Base-by-base conservation (phyloP, 1,140 invertebrate genomes). In the Euschistus heros region DNA sequence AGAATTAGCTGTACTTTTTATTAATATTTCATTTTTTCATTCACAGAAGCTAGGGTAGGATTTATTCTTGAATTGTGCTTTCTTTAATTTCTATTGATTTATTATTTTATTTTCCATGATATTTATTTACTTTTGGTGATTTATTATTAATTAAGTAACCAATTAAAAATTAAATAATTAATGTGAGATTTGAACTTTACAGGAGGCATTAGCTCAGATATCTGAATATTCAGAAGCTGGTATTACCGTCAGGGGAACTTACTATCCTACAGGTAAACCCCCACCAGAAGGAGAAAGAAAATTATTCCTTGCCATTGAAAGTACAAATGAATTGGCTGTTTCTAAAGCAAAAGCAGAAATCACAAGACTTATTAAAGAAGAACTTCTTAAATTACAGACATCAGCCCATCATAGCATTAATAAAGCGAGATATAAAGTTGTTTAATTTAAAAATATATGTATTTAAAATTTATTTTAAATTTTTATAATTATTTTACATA, bases 161-260 rank as follows among this genome's bases (percentile, higher is more conserved):
- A 2, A 4, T 30, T 30, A 30, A 30, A 30, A 37, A 30, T 30
- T 30, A 30, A 30, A 37, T 6, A 37, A 37, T 13, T 37, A 37
- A 37, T 37, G 33, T 37, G 33, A 37, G 33, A 10, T 37, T 37
- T 37, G 1, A 20, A 17, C 62, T 65, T 77, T 75, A 4, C 76
- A 89, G 86, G 97, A 99, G 79, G 94, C 95, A 1, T 77, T 99
- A 62, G 94, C 94, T 1, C 94, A 98, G 73, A 98, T 99, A 70
- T 94, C 92, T 22, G 97, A 99, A 76, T 99, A 98, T 77, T 97
- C 95, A 0, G 97, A 99, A 76, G 97, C 96, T 3, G 97, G 97
- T 57, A 90, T 99, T 24, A 98, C 96, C 0, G 97, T 99, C 0
- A 81, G 97, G 42, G 97, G 97, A n/a, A 97, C 95, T 0, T 99